Evolutionary conservation across 1,140 invertebrate genomes (phyloP), one percentile per base, ranked within the genome.

Genomic region (Zaprionus inermis): DNA sequence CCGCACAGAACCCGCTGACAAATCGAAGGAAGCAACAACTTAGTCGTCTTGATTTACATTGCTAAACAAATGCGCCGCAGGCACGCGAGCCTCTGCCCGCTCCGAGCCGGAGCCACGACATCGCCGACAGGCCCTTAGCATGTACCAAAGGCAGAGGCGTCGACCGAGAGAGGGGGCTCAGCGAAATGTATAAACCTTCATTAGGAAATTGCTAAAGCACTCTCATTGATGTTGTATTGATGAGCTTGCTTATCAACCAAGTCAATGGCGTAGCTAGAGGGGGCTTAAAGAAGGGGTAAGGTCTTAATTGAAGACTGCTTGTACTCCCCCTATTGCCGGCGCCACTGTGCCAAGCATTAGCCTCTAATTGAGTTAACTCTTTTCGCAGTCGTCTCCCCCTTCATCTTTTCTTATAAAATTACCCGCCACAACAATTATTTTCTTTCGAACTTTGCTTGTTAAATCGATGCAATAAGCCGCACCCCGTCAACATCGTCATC

Each of bases 281-380:
- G 38, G 32, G 32, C 36, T n/a, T 0, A 2, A 14, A 5, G 36
- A 38, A 16, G 3, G 10, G 10, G 3, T 20, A 11, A 12, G 30
- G 2, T n/a, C 28, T 28, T 4, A 28, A 28, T 28, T 2, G 28
- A 28, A 28, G 6, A 28, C 3, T 28, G 2, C 28, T 28, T 6
- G 2, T 6, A 28, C 10, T 46, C 0, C 10, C 14, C 10, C 9
- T 46, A 7, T 7, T 49, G 18, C 5, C 3, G 12, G 12, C 44
- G 20, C 44, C 18, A 4, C 18, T 65, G 75, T 51, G 44, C 30
- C 55, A 38, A 10, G 38, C 38, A 61, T 61, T 71, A 51, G 16
- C 41, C 55, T 49, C 64, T 79, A 79, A 79, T 79, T 79, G 70
- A 59, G 55, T 71, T 71, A 61, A 74, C 63, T 61, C 73, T 55